Evolutionary conservation across 2,888 invertebrate genomes (phyloP), one percentile per base, ranked within the genome.

Genomic region (Entomobrya multifasciata): DNA sequence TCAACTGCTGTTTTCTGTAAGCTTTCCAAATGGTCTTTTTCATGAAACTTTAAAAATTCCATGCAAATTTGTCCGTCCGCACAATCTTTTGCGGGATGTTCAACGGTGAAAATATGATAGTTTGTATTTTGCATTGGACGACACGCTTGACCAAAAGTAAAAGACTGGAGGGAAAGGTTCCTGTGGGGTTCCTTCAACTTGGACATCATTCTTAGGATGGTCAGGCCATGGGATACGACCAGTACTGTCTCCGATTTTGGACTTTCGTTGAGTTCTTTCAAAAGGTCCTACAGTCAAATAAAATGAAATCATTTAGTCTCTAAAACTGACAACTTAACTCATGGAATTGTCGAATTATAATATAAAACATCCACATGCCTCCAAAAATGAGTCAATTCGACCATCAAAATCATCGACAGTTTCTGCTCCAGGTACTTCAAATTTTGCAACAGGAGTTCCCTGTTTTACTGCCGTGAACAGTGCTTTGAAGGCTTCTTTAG

Each of bases 371-470:
- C 62, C 0, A 1, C 60, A 20, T 76, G 84, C 87, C 11, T 87
- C 17, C 0, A 87, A 49, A 22, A 88, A 88, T 15, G 78, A 70
- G 13, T 82, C 67, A 52, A 85, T 76, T 52, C 88, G 6, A 6
- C 11, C 82, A 47, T 77, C 86, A 52, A 78, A 88, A 15, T 88
- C 82, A 11, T 44, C 15, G 8, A n/a, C 17, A 1, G 86, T 72
- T 82, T 88, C 88, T 0, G 44, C 88, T 44, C 85, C 88, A 0
- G 85, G 86, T 41, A 88, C n/a, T 36, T 88, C 88, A 49, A 86
- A 77, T 47, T 77, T 70, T 3, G 49, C 20, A n/a, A 88, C 70
- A 0, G 76, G 70, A n/a, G 81, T 77, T 49, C 88, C 88, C n/a
- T 77, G 25, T 25, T 74, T 67, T 4, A 86, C 65, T 10, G 81